Percentiles rank a stretch among this genome's conserved stretches.
Evolutionary conservation across 1,140 invertebrate species (phyloP).

Genomic region (Gryon sp.): DNA sequence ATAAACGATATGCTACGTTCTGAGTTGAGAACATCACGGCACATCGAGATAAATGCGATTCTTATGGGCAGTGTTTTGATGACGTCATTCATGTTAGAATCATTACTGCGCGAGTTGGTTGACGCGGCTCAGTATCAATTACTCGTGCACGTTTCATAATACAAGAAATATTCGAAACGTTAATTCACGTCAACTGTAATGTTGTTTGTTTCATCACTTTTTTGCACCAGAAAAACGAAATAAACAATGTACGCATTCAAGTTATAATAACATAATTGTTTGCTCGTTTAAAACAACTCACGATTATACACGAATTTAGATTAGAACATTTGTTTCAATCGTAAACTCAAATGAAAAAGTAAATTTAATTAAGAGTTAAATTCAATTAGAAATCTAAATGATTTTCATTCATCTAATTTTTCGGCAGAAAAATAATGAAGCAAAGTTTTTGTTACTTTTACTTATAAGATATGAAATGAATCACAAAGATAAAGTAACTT

Average conservation of each 20-base stretch:
- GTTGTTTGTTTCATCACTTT: slow-evolving; percentile 25
- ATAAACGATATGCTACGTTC: slow-evolving; percentile 39
- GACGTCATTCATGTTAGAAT: slow-evolving; percentile 49
- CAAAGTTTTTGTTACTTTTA: no score
- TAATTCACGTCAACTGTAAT: slow-evolving; percentile 30
- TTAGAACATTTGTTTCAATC: no score
- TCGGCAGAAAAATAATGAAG: no score
- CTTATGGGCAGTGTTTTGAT: slow-evolving; percentile 24
- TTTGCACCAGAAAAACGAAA: slow-evolving; percentile 15
- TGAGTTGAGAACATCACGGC: slow-evolving; percentile 24
- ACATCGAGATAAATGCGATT: slow-evolving; percentile 38
- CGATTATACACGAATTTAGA: slow-evolving; percentile 33
- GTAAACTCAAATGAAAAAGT: no score
- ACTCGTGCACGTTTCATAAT: slow-evolving; percentile 32
- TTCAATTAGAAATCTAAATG: no score
- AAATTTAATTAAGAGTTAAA: no score
- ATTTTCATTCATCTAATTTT: no score
- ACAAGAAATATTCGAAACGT: slow-evolving; percentile 26
- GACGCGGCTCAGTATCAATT: slow-evolving; percentile 36
- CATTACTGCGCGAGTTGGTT: slow-evolving; percentile 32
- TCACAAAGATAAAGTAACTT: slow-evolving; percentile 1
- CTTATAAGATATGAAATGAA: no score
- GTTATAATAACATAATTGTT: no score
- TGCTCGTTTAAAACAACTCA: no score
- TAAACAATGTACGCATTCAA: no score